These are phyloP conservation scores for Plagodis dolabraria DNA, from an alignment of 2,888 invertebrate genomes.

Conservation along the genomic window DNA sequence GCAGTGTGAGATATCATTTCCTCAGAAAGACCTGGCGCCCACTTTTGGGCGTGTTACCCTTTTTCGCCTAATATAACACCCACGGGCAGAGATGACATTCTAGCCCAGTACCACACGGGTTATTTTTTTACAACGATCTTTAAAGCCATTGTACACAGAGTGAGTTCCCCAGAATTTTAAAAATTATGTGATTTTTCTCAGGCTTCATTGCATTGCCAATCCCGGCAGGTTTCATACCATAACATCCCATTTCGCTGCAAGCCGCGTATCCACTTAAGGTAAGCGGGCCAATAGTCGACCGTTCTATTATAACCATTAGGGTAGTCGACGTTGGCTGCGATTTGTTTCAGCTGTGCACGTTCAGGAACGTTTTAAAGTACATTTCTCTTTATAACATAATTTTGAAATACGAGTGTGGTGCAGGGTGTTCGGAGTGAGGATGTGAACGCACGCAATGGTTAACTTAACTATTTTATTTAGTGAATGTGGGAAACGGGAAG, in stretches of 20 bases:
- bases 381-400: conserved; percentile 69
- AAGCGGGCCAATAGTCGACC: conserved; percentile 54
- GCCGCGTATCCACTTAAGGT: conserved; percentile 63
- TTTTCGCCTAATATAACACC: no score
- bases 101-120: no score
- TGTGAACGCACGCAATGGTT: conserved; percentile 32
- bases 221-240: conserved; percentile 8
- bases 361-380: conserved; percentile 61
- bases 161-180: no score
- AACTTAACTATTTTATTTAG: neutral
- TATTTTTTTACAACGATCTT: no score
- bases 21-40: no score
- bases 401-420: conserved; percentile 56
- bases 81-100: no score
- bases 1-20: no score
- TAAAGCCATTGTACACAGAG: no score
- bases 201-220: neutral
- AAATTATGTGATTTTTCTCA: neutral
- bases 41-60: no score
- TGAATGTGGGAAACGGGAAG: no score
- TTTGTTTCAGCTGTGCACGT: conserved; percentile 70
- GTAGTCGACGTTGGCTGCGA: conserved; percentile 53
- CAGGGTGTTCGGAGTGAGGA: conserved; percentile 37
- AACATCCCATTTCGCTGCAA: conserved; percentile 37
- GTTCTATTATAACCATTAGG: conserved; percentile 64